Evolutionary conservation across 2,797 vertebrate species (phyloP).

Genomic region (Enteromius paludinosus): DNA sequence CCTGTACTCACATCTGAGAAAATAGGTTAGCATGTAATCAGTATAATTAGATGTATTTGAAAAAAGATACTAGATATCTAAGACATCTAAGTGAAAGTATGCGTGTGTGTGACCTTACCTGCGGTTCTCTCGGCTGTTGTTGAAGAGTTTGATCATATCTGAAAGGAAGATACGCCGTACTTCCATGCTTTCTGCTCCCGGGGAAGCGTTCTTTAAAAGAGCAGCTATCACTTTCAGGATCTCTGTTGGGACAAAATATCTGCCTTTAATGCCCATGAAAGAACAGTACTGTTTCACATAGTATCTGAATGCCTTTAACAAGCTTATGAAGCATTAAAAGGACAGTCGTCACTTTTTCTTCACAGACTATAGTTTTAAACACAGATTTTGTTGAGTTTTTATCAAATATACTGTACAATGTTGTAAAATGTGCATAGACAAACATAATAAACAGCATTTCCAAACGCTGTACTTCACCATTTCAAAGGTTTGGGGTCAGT

Average conservation of each 20-base stretch:
- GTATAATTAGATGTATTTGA: neutral
- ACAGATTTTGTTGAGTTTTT: neutral
- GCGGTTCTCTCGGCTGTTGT: constrained; percentile 97
- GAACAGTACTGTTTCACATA: neutral
- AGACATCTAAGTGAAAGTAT: neutral
- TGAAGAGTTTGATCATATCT: constrained; percentile 99
- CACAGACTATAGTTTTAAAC: neutral
- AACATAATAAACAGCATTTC: neutral
- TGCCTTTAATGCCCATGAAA: constrained; percentile 2
- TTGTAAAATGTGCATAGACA: neutral
- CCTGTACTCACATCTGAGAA: neutral
- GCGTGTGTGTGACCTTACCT: constrained; percentile 79
- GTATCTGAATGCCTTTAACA: neutral
- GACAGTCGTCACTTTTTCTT: neutral
- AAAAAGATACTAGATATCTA: neutral
- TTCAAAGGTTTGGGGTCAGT: neutral
- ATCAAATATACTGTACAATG: neutral
- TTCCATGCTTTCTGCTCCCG: constrained; percentile 88
- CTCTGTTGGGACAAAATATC: constrained; percentile 74
- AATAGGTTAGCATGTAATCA: neutral
- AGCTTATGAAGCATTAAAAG: neutral
- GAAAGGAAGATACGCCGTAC: constrained; percentile 93
- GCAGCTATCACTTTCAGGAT: constrained; percentile 94
- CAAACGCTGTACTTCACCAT: neutral
- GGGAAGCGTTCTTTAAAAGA: constrained; percentile 87